These are phyloP conservation scores for Zosterops hypoxanthus DNA, from an alignment of 2,113 vertebrate genomes.

Conservation along the genomic window DNA sequence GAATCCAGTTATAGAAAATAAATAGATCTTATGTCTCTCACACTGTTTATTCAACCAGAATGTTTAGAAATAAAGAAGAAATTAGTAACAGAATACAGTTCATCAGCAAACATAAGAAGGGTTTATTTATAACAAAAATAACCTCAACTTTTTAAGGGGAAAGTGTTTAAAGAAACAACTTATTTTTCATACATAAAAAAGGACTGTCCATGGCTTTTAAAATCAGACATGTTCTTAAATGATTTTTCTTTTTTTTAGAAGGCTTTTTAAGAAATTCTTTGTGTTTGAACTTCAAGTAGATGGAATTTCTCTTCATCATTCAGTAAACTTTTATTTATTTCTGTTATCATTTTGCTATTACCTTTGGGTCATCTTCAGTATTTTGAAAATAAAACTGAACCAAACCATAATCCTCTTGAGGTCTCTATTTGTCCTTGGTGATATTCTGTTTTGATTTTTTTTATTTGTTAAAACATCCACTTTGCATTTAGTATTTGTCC, in stretches of 20 bases:
- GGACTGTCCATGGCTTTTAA: not conserved
- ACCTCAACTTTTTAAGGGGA: not conserved
- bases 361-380: not conserved
- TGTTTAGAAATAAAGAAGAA: not conserved
- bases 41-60: not conserved
- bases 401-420: not conserved
- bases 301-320: not conserved
- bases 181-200: not conserved
- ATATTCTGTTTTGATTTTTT: not conserved
- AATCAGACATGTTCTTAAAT: not conserved
- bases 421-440: not conserved
- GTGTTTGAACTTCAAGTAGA: not conserved
- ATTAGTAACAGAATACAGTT: not conserved
- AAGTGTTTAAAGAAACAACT: not conserved
- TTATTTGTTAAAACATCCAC: not conserved
- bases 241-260: not conserved
- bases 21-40: not conserved
- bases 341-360: not conserved
- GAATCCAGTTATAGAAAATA: not conserved
- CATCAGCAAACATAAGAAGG: not conserved
- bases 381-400: not conserved
- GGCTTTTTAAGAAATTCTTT: not conserved
- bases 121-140: not conserved
- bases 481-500: not conserved
- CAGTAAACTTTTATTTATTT: not conserved